Conservation (phyloP, 2,888 invertebrate genomes). For the Leptinotarsa peninsularis region DNA sequence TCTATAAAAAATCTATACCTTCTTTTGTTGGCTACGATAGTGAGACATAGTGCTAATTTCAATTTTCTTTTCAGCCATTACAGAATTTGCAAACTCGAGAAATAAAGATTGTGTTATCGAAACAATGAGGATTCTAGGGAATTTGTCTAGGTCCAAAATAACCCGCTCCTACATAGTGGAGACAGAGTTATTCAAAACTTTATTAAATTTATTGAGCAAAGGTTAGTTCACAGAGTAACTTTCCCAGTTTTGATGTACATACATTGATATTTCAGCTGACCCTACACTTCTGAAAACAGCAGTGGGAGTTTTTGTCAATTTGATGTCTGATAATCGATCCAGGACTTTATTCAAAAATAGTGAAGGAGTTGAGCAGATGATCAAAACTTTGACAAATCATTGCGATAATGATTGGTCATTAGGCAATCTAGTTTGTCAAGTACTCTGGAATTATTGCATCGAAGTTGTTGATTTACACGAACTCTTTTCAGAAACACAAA, state of each 20-base stretch:
- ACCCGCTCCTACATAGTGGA: conserved; percentile 76
- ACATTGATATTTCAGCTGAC: conserved; percentile 67
- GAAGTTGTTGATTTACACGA: conserved; percentile 68
- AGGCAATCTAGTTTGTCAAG: conserved; percentile 79
- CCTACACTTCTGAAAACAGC: conserved; percentile 80
- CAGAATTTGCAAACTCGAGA: conserved; percentile 64
- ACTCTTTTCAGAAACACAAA: conserved; percentile 67
- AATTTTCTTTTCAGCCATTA: conserved; percentile 61
- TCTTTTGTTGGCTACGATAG: neutral
- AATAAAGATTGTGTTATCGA: conserved; percentile 73
- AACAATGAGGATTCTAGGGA: conserved; percentile 84
- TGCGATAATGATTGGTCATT: conserved; percentile 77
- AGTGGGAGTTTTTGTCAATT: conserved; percentile 86
- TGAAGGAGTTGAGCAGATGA: conserved; percentile 68
- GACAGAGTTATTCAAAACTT: conserved; percentile 73
- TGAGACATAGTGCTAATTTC: no score
- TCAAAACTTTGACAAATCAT: conserved; percentile 70
- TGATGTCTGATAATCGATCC: conserved; percentile 73
- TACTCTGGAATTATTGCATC: conserved; percentile 78
- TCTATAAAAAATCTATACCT: neutral
- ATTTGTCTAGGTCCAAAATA: conserved; percentile 78
- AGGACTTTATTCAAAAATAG: conserved; percentile 69
- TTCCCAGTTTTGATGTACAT: conserved; percentile 13
- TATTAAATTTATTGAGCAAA: conserved; percentile 72
- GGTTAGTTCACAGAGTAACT: conserved; percentile 59